Percentiles rank a stretch among this genome's conserved stretches.
Evolutionary conservation across 2,113 vertebrate species (phyloP).

Genomic region (Carollia perspicillata): DNA sequence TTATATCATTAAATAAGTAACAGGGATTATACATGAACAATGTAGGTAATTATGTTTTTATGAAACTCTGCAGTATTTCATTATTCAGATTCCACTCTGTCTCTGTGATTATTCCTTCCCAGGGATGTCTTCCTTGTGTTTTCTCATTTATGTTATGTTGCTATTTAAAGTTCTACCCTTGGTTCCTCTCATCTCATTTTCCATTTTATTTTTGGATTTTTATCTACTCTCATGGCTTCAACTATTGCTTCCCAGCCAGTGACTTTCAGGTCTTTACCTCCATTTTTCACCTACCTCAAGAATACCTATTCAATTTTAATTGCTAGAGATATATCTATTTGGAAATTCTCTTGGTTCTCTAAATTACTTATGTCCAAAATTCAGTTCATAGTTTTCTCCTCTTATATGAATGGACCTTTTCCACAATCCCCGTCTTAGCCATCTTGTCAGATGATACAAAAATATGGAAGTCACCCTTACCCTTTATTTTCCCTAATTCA

Average conservation of each 20-base stretch:
- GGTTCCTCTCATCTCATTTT: background rate
- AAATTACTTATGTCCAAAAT: background rate
- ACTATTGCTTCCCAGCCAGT: background rate
- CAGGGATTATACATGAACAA: background rate
- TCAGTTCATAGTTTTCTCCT: background rate
- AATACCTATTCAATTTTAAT: background rate
- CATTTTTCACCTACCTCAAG: background rate
- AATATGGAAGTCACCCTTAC: background rate
- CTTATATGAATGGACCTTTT: background rate
- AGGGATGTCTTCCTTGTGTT: background rate
- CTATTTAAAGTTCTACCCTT: background rate
- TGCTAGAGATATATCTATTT: background rate
- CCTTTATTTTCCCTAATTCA: background rate
- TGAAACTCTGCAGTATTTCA: background rate
- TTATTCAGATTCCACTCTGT: background rate
- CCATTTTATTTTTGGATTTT: background rate
- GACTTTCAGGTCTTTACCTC: background rate
- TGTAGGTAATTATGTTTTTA: background rate
- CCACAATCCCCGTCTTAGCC: background rate
- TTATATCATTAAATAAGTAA: slow-evolving; percentile 30
- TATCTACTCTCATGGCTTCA: background rate
- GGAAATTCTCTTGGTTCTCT: background rate
- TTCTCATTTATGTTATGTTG: background rate
- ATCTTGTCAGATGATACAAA: background rate
- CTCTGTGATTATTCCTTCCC: background rate